Evolutionary conservation across 2,888 invertebrate genomes (phyloP).

Genomic region (Orchestes rusci): DNA sequence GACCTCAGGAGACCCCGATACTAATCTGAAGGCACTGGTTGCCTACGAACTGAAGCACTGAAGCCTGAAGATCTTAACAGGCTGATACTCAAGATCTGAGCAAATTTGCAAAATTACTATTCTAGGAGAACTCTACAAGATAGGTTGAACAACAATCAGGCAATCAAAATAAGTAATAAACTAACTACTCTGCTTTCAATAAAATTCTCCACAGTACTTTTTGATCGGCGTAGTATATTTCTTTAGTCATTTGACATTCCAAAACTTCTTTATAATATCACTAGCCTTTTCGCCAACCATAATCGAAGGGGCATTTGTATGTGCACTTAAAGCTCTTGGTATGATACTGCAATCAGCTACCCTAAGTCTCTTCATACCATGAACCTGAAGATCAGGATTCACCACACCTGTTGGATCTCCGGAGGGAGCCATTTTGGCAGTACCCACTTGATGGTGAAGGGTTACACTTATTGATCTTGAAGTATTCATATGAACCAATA

Average conservation of each 20-base stretch:
- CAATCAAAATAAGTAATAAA: not conserved
- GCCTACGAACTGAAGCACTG: too few species aligned
- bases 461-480: conserved; percentile 51
- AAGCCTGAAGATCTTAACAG: too few species aligned
- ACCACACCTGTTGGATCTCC: conserved; percentile 46
- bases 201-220: not conserved
- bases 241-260: too few species aligned
- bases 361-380: conserved; percentile 54
- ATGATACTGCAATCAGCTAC: conserved; percentile 65
- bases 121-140: too few species aligned
- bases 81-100: too few species aligned
- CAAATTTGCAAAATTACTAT: too few species aligned
- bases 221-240: too few species aligned
- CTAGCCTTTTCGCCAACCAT: conserved; percentile 69
- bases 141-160: too few species aligned
- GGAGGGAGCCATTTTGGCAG: conserved; percentile 48
- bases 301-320: conserved; percentile 60
- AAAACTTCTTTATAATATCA: conserved; percentile 52
- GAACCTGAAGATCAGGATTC: conserved; percentile 43
- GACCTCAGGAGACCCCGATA: too few species aligned
- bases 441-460: conserved; percentile 60
- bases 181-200: not conserved
- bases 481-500: too few species aligned
- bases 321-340: conserved; percentile 57
- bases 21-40: too few species aligned